Evolutionary conservation across 2,797 vertebrate genomes (phyloP).

Genomic region (Malurus leucopterus): DNA sequence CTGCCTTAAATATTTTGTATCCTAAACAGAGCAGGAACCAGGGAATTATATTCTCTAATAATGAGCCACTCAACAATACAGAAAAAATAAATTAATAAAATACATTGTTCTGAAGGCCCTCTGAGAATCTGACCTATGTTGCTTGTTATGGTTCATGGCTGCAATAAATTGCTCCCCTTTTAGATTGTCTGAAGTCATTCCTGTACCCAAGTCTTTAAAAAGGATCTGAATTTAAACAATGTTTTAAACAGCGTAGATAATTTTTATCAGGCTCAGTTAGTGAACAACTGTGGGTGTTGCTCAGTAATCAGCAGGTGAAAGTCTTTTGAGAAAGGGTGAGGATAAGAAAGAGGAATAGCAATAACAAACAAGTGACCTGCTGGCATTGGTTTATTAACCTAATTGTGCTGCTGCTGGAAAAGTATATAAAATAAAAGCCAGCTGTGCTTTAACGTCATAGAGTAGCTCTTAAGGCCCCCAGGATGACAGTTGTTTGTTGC

Average conservation of each 20-base stretch:
- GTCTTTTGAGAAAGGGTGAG: background rate
- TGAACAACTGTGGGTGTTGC: background rate
- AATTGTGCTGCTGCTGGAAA: background rate
- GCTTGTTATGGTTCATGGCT: background rate
- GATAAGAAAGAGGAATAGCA: background rate
- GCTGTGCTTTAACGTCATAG: background rate
- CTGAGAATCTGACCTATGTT: background rate
- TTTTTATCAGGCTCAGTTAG: background rate
- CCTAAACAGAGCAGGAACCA: background rate
- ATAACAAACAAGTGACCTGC: background rate
- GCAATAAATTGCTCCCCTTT: background rate
- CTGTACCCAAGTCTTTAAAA: background rate
- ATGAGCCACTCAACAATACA: background rate
- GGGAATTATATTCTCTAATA: background rate
- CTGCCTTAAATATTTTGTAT: background rate
- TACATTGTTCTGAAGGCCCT: background rate
- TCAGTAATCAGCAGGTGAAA: background rate
- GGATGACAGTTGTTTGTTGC: background rate
- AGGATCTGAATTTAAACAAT: background rate
- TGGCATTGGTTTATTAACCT: background rate
- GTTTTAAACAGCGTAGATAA: background rate
- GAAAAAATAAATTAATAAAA: background rate
- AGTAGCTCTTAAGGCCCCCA: background rate
- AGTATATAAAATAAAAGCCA: background rate
- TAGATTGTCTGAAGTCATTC: background rate